Evolutionary conservation across 1,140 invertebrate species (phyloP).

Genomic region (Brachionus angularis): DNA sequence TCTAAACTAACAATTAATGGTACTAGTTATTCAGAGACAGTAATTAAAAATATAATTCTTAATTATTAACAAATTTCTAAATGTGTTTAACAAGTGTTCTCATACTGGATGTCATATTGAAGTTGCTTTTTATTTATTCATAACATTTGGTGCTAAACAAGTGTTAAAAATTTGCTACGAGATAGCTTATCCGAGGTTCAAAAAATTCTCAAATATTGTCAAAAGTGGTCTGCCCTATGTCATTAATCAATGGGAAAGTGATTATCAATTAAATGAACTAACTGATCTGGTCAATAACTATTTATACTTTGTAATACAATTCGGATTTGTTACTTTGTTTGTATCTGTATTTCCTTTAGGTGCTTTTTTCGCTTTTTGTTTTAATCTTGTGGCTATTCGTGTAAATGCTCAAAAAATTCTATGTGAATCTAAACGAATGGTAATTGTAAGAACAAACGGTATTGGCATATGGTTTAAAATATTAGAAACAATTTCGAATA

Average conservation of each 20-base stretch:
- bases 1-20: conserved; percentile 47
- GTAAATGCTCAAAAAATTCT: conserved; percentile 77
- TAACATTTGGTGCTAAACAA: conserved; percentile 82
- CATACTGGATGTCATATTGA: conserved; percentile 76
- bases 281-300: conserved; percentile 16
- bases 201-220: conserved; percentile 20
- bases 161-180: conserved; percentile 73
- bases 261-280: conserved; percentile 27
- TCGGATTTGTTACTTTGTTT: conserved; percentile 37
- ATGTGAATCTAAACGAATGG: conserved; percentile 64
- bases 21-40: conserved; percentile 12
- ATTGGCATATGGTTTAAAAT: conserved; percentile 60
- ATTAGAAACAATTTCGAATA: conserved; percentile 13
- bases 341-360: conserved; percentile 65
- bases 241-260: conserved; percentile 39
- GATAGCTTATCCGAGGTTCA: conserved; percentile 61
- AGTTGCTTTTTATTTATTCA: conserved; percentile 73
- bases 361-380: conserved; percentile 73
- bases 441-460: conserved; percentile 69
- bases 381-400: conserved; percentile 76
- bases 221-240: conserved; percentile 30
- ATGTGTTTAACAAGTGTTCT: conserved; percentile 63
- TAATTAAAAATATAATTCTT: conserved; percentile 10
- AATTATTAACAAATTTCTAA: too few relatives aligned
- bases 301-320: conserved; percentile 23